These are phyloP conservation scores for Leptinotarsa tumamoca DNA, from an alignment of 2,888 invertebrate genomes.

Conservation along the genomic window DNA sequence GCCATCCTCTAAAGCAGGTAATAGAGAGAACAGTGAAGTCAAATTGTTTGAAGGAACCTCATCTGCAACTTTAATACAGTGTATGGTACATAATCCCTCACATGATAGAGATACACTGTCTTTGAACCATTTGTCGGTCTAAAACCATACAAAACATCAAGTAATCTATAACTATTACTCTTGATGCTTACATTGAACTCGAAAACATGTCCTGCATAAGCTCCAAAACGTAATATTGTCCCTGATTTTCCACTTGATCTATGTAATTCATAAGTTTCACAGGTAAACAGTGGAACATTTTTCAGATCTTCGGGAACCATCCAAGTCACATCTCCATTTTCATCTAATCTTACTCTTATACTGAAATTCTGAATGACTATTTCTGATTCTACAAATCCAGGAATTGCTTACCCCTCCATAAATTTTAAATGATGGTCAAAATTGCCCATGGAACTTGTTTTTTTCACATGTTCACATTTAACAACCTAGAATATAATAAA, in stretches of 20 bases:
- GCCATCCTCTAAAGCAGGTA: conserved; percentile 75
- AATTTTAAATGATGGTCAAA: conserved; percentile 32
- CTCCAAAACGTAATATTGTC: conserved; percentile 70
- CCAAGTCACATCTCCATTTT: conserved; percentile 75
- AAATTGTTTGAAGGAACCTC: conserved; percentile 65
- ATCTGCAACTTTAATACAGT: conserved; percentile 71
- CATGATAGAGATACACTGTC: conserved; percentile 66
- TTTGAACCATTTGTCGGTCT: conserved; percentile 25
- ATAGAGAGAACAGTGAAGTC: conserved; percentile 71
- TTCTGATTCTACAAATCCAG: neutral
- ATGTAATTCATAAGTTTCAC: conserved; percentile 76
- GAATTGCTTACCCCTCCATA: conserved; percentile 28
- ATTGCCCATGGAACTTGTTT: conserved; percentile 25
- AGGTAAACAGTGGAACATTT: conserved; percentile 72
- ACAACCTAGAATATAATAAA: conserved; percentile 28
- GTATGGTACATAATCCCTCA: conserved; percentile 74
- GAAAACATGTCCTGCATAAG: conserved; percentile 75
- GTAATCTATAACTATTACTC: neutral
- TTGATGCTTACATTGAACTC: conserved; percentile 69
- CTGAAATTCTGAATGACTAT: conserved; percentile 52
- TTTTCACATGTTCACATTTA: conserved; percentile 31
- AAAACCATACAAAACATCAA: neutral
- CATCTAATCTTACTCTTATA: conserved; percentile 70
- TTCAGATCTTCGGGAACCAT: conserved; percentile 70
- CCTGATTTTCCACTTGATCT: conserved; percentile 55